phyloP scores from a whole-genome alignment of 2,888 invertebrate species.

The Julus scanicus region DNA sequence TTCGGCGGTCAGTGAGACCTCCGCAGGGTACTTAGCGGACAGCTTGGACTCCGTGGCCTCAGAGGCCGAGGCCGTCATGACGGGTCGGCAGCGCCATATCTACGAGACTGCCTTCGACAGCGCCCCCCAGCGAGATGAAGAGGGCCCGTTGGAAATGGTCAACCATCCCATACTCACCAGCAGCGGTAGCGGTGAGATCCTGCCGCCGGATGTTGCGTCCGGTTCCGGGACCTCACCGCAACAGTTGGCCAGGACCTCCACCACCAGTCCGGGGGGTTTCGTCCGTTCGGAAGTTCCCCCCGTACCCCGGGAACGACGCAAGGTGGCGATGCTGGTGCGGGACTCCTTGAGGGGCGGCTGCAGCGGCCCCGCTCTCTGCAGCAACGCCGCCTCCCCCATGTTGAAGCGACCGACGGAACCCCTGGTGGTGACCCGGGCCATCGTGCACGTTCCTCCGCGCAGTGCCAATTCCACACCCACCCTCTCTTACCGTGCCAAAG shows the following conservation, averaged over 20 bases:
- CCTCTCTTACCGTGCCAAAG: constrained; percentile 54
- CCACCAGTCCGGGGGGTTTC: not conserved
- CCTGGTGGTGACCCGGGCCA: constrained; percentile 47
- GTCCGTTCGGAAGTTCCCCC: not conserved
- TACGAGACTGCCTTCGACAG: constrained; percentile 93
- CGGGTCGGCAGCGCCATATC: constrained; percentile 74
- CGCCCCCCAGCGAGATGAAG: constrained; percentile 70
- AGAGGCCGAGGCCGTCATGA: constrained; percentile 58
- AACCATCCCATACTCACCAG: too few relatives aligned
- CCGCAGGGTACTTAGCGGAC: constrained; percentile 37
- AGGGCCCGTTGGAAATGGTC: constrained; percentile 76
- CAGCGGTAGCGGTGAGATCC: constrained; percentile 49
- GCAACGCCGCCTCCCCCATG: not conserved
- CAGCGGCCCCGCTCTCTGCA: not conserved
- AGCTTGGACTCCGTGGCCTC: constrained; percentile 1
- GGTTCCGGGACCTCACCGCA: constrained; percentile 26
- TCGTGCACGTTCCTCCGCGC: constrained; percentile 57
- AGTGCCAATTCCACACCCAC: constrained; percentile 59
- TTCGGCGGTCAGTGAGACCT: constrained; percentile 17
- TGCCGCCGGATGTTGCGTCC: constrained; percentile 48
- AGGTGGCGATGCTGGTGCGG: not conserved
- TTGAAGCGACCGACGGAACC: not conserved
- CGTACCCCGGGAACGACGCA: constrained; percentile 44
- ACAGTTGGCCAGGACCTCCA: not conserved
- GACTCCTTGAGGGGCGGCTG: constrained; percentile 20